phyloP scores from a whole-genome alignment of 1,140 invertebrate genomes.

The Nephila pilipes region DNA sequence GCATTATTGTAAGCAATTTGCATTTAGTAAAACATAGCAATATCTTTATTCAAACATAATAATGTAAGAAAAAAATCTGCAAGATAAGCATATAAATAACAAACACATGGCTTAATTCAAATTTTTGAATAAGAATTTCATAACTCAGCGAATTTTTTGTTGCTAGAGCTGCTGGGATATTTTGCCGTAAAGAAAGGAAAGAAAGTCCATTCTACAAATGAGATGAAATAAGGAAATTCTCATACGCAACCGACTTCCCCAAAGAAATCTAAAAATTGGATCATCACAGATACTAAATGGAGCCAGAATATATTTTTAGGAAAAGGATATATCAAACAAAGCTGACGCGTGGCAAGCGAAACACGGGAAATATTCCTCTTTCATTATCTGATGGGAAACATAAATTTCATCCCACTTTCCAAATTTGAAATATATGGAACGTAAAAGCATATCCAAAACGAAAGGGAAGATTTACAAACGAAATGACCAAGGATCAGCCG shows the following conservation, averaged over 20 bases:
- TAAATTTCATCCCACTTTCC: constrained; percentile 47
- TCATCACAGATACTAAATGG: constrained; percentile 14
- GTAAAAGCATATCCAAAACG: constrained; percentile 43
- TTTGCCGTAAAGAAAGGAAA: background rate
- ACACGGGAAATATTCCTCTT: constrained; percentile 52
- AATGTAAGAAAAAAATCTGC: no score
- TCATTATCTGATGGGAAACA: constrained; percentile 49
- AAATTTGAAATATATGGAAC: constrained; percentile 66
- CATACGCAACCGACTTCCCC: background rate
- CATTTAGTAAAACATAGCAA: no score
- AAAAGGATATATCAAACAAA: background rate
- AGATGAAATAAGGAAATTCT: background rate
- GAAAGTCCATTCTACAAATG: background rate
- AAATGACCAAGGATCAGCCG: background rate
- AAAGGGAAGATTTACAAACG: constrained; percentile 56
- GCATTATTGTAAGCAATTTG: no score
- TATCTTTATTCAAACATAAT: no score
- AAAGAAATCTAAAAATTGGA: constrained; percentile 1
- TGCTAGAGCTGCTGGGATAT: background rate
- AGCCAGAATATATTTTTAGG: background rate
- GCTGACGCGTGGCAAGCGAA: background rate
- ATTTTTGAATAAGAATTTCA: no score
- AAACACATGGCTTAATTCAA: no score
- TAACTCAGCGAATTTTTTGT: no score
- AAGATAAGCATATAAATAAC: no score